Conservation (phyloP, 2,888 invertebrate genomes). For the Meliscaeva auricollis region DNA sequence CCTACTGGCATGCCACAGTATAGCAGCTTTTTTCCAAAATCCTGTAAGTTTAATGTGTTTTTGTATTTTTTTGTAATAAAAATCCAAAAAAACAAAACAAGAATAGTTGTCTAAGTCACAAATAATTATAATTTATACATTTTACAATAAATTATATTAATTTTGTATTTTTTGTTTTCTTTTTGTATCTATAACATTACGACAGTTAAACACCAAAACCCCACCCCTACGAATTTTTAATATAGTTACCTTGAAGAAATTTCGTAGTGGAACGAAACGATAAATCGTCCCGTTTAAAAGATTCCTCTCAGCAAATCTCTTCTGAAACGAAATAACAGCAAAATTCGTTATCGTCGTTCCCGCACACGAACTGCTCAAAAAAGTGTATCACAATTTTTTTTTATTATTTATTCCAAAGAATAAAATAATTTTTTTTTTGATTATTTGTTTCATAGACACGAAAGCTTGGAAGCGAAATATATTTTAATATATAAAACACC, state of each 20-base stretch:
- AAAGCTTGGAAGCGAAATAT: conserved; percentile 66
- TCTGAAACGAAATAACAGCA: conserved; percentile 76
- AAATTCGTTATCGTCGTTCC: conserved; percentile 74
- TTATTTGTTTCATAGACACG: conserved; percentile 41
- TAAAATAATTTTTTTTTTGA: too few species aligned
- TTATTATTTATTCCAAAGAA: conserved; percentile 32
- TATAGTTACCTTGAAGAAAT: conserved; percentile 75
- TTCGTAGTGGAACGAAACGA: conserved; percentile 76
- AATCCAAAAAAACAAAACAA: conserved; percentile 1
- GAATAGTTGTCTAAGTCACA: conserved; percentile 39
- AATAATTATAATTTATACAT: conserved; percentile 10
- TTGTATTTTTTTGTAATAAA: conserved; percentile 29
- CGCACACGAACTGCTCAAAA: conserved; percentile 45
- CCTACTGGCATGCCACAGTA: conserved; percentile 71
- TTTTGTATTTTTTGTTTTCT: not conserved
- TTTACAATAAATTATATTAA: conserved; percentile 22
- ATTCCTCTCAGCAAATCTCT: conserved; percentile 76
- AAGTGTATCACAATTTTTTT: conserved; percentile 21
- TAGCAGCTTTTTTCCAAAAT: conserved; percentile 71
- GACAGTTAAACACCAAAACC: conserved; percentile 46
- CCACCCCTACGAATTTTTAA: conserved; percentile 59
- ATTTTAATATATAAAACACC: conserved; percentile 49
- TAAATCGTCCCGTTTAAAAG: conserved; percentile 75
- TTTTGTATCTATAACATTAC: conserved; percentile 14
- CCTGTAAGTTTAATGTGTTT: conserved; percentile 65